phyloP scores from a whole-genome alignment of 2,113 vertebrate species.

The Plectropomus leopardus region DNA sequence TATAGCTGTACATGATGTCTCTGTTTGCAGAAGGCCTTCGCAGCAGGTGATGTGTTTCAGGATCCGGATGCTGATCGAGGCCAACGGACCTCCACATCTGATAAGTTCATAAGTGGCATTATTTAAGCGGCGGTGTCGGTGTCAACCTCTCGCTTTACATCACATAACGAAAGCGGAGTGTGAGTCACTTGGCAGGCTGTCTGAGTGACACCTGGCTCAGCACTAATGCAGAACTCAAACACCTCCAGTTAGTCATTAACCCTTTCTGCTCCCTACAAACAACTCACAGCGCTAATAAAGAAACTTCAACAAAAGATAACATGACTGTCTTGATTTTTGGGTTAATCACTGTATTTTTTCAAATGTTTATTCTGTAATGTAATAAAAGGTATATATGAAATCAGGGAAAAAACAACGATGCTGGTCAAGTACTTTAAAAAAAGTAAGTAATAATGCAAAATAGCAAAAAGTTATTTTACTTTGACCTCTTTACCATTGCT shows the following conservation, averaged over 20 bases:
- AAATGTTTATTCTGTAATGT: too few species aligned
- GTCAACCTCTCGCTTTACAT: conserved; percentile 61
- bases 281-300: background rate
- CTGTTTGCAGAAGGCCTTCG: conserved; percentile 26
- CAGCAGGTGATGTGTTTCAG: conserved; percentile 47
- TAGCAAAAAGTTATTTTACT: too few species aligned
- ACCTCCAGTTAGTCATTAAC: conserved; percentile 8
- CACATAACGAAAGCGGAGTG: conserved; percentile 45
- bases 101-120: conserved; percentile 39
- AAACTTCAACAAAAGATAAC: background rate
- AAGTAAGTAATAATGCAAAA: too few species aligned
- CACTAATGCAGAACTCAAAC: conserved; percentile 15
- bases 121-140: conserved; percentile 36
- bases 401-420: too few species aligned
- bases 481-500: too few species aligned
- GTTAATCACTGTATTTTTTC: too few species aligned
- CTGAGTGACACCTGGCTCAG: conserved; percentile 49
- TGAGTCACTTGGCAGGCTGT: conserved; percentile 58
- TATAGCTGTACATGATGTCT: too few species aligned
- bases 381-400: too few species aligned
- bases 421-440: too few species aligned
- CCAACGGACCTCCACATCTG: conserved; percentile 22
- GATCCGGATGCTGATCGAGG: conserved; percentile 53
- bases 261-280: background rate
- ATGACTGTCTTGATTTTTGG: background rate